A percentile compares a stretch with the other conserved stretches of the same genome.
These are phyloP conservation scores for human DNA, from an alignment of 2,113 vertebrate genomes.

Conservation along the genomic window DNA sequence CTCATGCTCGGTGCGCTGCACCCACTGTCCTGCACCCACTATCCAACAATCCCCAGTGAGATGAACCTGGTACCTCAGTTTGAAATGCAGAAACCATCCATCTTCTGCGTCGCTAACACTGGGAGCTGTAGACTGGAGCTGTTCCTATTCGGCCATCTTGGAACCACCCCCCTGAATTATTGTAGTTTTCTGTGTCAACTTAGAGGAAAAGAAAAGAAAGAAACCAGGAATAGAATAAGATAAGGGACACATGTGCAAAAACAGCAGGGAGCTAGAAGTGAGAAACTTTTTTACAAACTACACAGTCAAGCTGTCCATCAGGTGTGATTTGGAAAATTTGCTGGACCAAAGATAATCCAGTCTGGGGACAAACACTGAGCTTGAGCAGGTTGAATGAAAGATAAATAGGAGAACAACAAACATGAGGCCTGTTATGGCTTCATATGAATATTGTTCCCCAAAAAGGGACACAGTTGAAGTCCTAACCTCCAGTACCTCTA, in stretches of 20 bases:
- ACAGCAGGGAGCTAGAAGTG: not conserved
- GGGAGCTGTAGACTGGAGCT: too few species aligned
- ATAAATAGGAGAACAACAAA: not conserved
- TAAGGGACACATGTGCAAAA: not conserved
- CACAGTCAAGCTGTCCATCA: not conserved
- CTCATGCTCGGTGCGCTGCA: too few species aligned
- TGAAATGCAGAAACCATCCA: too few species aligned
- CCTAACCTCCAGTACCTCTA: not conserved
- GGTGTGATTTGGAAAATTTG: not conserved
- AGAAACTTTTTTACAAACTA: not conserved
- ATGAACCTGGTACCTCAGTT: too few species aligned
- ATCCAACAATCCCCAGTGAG: too few species aligned
- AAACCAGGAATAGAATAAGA: not conserved
- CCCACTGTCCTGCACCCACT: too few species aligned
- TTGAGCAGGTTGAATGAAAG: not conserved
- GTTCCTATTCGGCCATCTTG: too few species aligned
- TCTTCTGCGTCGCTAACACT: too few species aligned
- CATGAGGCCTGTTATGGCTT: not conserved
- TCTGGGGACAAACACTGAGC: not conserved
- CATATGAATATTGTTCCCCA: not conserved
- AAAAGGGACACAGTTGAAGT: not conserved
- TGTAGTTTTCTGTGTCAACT: not conserved
- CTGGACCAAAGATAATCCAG: not conserved
- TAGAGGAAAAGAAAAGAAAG: not conserved
- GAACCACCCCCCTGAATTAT: not conserved